Conservation (phyloP, 92 coral and sea anemone species). For the Zoanthus gigantus region DNA sequence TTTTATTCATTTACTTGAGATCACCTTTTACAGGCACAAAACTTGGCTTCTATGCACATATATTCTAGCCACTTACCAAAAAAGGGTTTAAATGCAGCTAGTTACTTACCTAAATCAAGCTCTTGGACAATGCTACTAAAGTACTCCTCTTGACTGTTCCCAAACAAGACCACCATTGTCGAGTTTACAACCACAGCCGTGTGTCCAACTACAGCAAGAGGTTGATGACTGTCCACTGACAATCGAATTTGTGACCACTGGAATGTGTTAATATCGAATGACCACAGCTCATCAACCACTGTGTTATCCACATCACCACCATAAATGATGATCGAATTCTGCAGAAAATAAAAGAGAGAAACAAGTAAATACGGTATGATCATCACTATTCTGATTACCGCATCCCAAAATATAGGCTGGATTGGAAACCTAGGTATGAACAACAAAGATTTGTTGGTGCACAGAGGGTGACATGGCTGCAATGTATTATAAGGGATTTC, state of each 20-base stretch:
- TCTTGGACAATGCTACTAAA: conserved; percentile 83
- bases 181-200: conserved; percentile 78
- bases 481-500: too few species aligned
- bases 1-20: too few species aligned
- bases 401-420: too few species aligned
- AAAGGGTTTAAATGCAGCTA: not conserved
- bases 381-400: not conserved
- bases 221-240: conserved; percentile 59
- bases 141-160: conserved; percentile 70
- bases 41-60: too few species aligned
- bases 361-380: not conserved
- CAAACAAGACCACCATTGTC: conserved; percentile 91
- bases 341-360: not conserved
- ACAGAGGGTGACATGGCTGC: too few species aligned
- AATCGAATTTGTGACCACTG: conserved; percentile 56
- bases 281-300: conserved; percentile 71
- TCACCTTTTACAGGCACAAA: too few species aligned
- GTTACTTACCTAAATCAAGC: conserved; percentile 77
- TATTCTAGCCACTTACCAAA: not conserved
- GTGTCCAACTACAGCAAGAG: conserved; percentile 90
- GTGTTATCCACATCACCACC: conserved; percentile 77
- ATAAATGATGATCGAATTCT: conserved; percentile 76
- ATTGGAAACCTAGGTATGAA: too few species aligned
- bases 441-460: too few species aligned
- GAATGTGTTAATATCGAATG: conserved; percentile 67